Evolutionary conservation across 2,888 invertebrate genomes (phyloP), one percentile per base, ranked within the genome.

Genomic region (Marasmarcha lunaedactyla): DNA sequence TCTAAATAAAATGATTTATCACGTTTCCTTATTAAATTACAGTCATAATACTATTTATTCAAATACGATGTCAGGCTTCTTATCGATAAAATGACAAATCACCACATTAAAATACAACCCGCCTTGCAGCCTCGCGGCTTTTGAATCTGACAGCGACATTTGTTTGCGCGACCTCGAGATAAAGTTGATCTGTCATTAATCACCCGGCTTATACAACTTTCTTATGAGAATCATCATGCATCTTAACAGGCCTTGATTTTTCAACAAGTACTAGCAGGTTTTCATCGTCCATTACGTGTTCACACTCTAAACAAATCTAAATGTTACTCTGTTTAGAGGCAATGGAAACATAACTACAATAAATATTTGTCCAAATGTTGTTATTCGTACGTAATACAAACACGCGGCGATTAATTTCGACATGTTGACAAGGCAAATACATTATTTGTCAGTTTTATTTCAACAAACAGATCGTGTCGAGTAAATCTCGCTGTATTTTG

Each of bases 371-470:
- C 11, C n/a, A 30, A 30, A n/a, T 11, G 9, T 10, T 30, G 30
- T 30, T 30, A 30, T 9, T 30, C 30, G 30, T 30, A 30, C 30
- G 30, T 30, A 30, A 30, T 30, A 30, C 10, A 30, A n/a, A n/a
- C 30, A 30, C 30, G 13, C 13, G 52, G 62, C 58, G 55, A 69
- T 76, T 73, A 71, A 74, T 76, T 76, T 69, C 46, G 57, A 62
- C 52, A 60, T 67, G 67, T 68, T 70, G 70, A 69, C 71, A 67
- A 56, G 48, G 48, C 12, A 30, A 10, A 12, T 14, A 13, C 34
- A 13, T 34, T 74, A 69, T 78, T 77, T 76, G 62, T 64, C 50
- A 50, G 59, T 64, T 67, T 71, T 72, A 73, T 71, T 69, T 63
- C 59, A 62, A 47, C 67, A 67, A 71, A 76, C 68, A 67, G 43